Evolutionary conservation across 2,888 invertebrate species (phyloP).

Genomic region (Dorcus hopei): DNA sequence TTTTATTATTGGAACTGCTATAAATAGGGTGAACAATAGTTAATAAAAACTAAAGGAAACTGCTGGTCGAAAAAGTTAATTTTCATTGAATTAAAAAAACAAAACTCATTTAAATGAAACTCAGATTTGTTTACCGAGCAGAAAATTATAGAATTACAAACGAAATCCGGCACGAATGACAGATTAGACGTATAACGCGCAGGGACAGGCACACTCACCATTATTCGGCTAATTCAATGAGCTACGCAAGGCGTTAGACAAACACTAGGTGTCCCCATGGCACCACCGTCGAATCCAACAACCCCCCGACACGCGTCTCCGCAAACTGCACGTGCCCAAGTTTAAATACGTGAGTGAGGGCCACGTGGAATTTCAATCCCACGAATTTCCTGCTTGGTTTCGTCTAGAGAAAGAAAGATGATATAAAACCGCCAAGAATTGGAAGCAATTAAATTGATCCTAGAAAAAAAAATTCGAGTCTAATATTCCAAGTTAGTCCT

Average conservation of each 20-base stretch:
- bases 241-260: conserved; percentile 42
- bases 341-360: background rate
- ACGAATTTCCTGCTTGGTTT: too few species aligned
- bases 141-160: background rate
- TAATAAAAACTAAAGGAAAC: too few species aligned
- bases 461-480: too few species aligned
- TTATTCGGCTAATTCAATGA: conserved; percentile 45
- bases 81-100: too few species aligned
- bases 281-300: background rate
- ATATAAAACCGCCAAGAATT: too few species aligned
- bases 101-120: too few species aligned
- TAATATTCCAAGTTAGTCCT: too few species aligned
- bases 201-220: conserved; percentile 39
- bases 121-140: background rate
- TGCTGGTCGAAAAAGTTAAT: too few species aligned
- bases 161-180: conserved; percentile 30
- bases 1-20: too few species aligned
- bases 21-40: too few species aligned
- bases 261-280: conserved; percentile 26
- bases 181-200: conserved; percentile 37
- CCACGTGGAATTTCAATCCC: background rate
- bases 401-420: too few species aligned
- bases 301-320: background rate
- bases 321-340: background rate
- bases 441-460: too few species aligned